A percentile compares a stretch with the other conserved stretches of the same genome.
Conservation (phyloP, 2,797 vertebrate genomes). For the Malacoraja senta region DNA sequence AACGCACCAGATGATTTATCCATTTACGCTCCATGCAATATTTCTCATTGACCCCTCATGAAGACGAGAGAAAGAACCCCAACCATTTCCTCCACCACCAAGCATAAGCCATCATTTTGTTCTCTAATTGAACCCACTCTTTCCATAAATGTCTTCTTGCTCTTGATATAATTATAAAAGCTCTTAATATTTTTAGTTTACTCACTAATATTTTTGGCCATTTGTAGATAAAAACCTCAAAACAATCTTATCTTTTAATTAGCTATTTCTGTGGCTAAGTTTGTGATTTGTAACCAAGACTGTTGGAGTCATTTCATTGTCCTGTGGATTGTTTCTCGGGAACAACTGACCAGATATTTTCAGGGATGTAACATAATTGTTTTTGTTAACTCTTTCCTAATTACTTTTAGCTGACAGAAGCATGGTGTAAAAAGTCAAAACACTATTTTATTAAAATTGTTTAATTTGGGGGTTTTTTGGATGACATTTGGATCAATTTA, state of each 20-base stretch:
- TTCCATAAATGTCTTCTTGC: too few species aligned
- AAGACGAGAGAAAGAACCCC: too few species aligned
- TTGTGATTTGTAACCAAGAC: constrained; percentile 7
- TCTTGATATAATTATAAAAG: too few species aligned
- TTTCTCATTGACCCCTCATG: too few species aligned
- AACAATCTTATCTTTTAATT: not conserved
- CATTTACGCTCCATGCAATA: too few species aligned
- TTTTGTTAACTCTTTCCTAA: not conserved
- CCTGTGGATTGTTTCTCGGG: not conserved
- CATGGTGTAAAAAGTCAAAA: not conserved
- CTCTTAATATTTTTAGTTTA: too few species aligned
- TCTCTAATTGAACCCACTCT: too few species aligned
- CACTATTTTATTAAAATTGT: not conserved
- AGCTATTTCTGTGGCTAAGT: not conserved
- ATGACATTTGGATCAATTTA: not conserved
- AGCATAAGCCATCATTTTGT: too few species aligned
- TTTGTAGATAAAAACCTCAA: not conserved
- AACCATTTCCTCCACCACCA: too few species aligned
- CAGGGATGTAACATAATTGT: not conserved
- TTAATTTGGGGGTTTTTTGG: not conserved
- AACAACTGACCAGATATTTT: not conserved
- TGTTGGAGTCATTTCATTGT: not conserved
- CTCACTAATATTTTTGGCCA: not conserved
- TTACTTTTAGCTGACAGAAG: not conserved
- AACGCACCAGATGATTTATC: too few species aligned